Percentiles rank a stretch among this genome's conserved stretches.
phyloP scores from a whole-genome alignment of 2,888 invertebrate genomes.

The Emmelina monodactyla region DNA sequence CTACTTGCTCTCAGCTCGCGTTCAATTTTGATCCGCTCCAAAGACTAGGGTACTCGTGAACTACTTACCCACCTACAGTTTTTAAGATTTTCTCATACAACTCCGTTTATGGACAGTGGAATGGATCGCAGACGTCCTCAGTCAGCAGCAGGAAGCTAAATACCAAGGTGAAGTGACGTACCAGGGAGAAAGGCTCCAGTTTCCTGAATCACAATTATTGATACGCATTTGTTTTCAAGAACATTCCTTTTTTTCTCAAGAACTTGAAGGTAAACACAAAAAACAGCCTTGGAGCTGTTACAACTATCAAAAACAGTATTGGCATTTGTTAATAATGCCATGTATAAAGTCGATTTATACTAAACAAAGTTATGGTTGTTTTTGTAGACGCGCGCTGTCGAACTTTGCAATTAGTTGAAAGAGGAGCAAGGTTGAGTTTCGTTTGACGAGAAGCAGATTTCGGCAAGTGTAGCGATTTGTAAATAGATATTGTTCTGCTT shows the following conservation, averaged over 20 bases:
- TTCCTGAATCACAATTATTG: neutral
- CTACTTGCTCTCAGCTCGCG: constrained; percentile 30
- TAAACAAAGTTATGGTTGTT: no score
- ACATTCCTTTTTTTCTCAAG: no score
- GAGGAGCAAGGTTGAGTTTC: neutral
- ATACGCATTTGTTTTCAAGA: no score
- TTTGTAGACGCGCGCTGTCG: no score
- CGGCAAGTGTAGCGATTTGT: neutral
- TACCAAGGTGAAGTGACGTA: constrained; percentile 46
- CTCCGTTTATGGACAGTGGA: constrained; percentile 2
- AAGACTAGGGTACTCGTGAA: constrained; percentile 17
- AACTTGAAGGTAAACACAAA: no score
- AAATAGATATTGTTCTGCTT: constrained; percentile 22
- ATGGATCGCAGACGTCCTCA: constrained; percentile 30
- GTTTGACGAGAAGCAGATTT: neutral
- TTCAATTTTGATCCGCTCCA: constrained; percentile 28
- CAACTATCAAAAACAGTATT: no score
- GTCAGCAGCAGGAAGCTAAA: constrained; percentile 53
- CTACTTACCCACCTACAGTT: constrained; percentile 16
- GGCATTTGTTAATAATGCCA: no score
- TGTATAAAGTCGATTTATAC: no score
- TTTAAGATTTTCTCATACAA: constrained; percentile 10
- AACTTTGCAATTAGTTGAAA: neutral
- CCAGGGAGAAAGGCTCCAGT: constrained; percentile 28
- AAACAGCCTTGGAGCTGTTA: no score